Percentiles rank a stretch among this genome's conserved stretches.
Evolutionary conservation across 2,113 vertebrate species (phyloP).

Genomic region (Scopus umbretta): DNA sequence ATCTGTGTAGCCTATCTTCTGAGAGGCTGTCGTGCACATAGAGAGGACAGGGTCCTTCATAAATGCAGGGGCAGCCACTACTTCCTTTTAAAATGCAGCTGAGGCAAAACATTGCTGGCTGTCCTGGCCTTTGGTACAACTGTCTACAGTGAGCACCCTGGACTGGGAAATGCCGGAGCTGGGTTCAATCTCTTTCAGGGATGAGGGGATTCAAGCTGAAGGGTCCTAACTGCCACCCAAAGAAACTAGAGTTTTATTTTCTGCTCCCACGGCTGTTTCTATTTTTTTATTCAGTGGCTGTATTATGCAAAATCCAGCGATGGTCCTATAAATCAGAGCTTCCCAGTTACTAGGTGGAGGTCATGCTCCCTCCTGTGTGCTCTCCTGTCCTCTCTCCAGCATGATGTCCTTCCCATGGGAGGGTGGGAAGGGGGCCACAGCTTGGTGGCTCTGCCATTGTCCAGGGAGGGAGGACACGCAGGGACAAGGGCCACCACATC

Average conservation of each 20-base stretch:
- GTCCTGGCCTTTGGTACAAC: background rate
- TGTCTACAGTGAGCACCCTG: background rate
- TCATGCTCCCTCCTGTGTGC: background rate
- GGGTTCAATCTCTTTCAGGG: background rate
- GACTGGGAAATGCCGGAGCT: background rate
- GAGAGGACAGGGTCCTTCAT: background rate
- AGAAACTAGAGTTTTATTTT: background rate
- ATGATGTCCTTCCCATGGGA: background rate
- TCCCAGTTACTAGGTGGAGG: background rate
- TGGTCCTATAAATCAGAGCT: background rate
- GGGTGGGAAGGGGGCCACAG: background rate
- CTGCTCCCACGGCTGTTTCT: background rate
- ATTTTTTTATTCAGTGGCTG: background rate
- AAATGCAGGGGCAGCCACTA: background rate
- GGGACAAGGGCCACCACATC: background rate
- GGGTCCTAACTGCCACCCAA: background rate
- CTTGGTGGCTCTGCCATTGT: background rate
- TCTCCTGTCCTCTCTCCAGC: background rate
- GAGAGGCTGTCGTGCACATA: background rate
- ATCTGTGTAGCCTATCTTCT: background rate
- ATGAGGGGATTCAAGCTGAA: background rate
- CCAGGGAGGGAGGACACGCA: background rate
- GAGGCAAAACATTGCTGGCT: background rate
- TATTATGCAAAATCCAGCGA: background rate
- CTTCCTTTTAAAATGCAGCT: background rate